Evolutionary conservation across 1,140 invertebrate genomes (phyloP), one percentile per base, ranked within the genome.

Genomic region (Panulirus ornatus): DNA sequence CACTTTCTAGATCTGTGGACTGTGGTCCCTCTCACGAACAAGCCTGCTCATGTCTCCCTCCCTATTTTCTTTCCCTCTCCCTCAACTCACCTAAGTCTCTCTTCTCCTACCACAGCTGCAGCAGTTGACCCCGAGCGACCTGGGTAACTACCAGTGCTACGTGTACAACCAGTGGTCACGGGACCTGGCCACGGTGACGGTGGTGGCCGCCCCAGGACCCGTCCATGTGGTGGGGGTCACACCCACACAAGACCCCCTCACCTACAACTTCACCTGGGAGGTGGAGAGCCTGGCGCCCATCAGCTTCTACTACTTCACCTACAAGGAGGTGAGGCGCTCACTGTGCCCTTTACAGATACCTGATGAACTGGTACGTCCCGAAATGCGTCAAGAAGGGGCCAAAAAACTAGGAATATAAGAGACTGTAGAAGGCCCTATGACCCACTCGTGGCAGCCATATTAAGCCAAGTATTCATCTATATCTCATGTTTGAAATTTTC

Each of bases 61-160:
- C n/a, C n/a, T n/a, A n/a, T n/a, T n/a, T n/a, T 73, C 70, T 73
- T 34, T 42, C 70, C 30, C 30, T 36, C 30, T 22, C 51, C 11
- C 51, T 22, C 11, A 11, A 22, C 11, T 11, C 11, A 58, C 51
- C 11, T 22, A 58, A 58, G 51, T n/a, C n/a, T 6, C 36, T 75
- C 16, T 9, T 38, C 47, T 16, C 27, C 40, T 42, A 1, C 58
- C 38, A 19, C 40, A 78, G 73, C 34, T 78, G 36, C 47, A n/a
- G 47, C n/a, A 86, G 1, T 27, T 86, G 47, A 86, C 36, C 5
- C 6, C 54, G 36, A 34, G 22, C 8, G 71, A 71, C 51, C 84
- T 86, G 11, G 84, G 84, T 8, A 36, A 86, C n/a, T 86, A 86
- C 51, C 71, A 86, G 71, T 86, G 84, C 47, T 78, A 78, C 27